Percentiles rank a stretch among this genome's conserved stretches.
These are phyloP conservation scores for Calyptomena viridis DNA, from an alignment of 2,113 vertebrate genomes.

Conservation along the genomic window DNA sequence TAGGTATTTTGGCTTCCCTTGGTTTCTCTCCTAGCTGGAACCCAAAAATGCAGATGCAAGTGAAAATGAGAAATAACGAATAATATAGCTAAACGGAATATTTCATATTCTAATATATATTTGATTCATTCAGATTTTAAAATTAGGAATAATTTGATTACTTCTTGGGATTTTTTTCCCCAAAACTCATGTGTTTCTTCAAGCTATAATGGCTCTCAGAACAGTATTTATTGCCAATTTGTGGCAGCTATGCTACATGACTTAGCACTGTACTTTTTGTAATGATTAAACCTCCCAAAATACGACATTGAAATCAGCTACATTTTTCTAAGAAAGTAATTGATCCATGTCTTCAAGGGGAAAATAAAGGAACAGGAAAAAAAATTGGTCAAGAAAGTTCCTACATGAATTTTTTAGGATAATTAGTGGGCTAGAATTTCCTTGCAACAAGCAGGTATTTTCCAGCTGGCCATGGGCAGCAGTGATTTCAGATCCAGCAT, in stretches of 20 bases:
- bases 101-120: neutral
- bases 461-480: conserved; percentile 66
- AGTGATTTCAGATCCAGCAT: conserved; percentile 63
- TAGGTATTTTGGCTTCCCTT: conserved; percentile 63
- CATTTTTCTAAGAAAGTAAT: conserved; percentile 42
- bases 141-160: neutral
- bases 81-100: neutral
- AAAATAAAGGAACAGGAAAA: neutral
- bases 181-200: neutral
- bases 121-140: neutral
- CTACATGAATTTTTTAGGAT: conserved; percentile 35
- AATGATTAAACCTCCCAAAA: neutral
- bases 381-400: conserved; percentile 48
- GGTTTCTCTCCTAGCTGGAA: conserved; percentile 50
- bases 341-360: conserved; percentile 1
- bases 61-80: conserved; percentile 31
- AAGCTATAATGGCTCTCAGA: neutral
- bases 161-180: neutral
- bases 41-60: conserved; percentile 9
- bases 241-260: neutral
- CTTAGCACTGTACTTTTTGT: neutral
- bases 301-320: neutral
- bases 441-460: conserved; percentile 40
- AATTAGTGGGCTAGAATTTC: conserved; percentile 50
- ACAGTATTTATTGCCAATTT: neutral